Evolutionary conservation across 2,888 invertebrate species (phyloP), one percentile per base, ranked within the genome.

Genomic region (Limnephilus auricula): DNA sequence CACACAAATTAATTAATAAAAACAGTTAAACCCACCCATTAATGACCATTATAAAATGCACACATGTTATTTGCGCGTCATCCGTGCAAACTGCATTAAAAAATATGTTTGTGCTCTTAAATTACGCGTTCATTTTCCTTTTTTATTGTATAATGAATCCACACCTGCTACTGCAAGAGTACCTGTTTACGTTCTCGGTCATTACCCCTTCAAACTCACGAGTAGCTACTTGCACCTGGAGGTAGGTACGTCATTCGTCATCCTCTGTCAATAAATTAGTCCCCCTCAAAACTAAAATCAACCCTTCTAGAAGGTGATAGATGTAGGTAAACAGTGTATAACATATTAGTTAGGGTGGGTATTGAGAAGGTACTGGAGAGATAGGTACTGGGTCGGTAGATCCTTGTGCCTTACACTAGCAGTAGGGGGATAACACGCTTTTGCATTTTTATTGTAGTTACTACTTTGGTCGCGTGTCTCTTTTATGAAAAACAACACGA

Each of bases 231-330:
- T 65, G 65, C 65, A 65, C 65, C 9, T n/a, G 65, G 0, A 65
- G 65, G 65, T 65, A 65, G 9, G 65, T 45, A 45, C 15, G 13
- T n/a, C 65, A 65, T 65, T 25, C n/a, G 65, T 65, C 65, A 65
- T 65, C 65, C 65, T 65, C 65, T 65, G 65, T 65, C 65, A 65
- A 65, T 65, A 65, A 65, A 65, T 65, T 50, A n/a, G 65, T n/a
- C 65, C 65, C 65, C 65, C 25, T 25, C 6, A 65, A 65, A 65
- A 65, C 25, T 45, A 45, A 45, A 2, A 15, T 15, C 65, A 65
- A 65, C 65, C 65, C 65, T 25, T 65, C 25, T n/a, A n/a, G n/a
- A 9, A 65, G 65, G 25, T 65, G n/a, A 65, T 25, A 50, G 18
- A 50, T 50, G 50, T 50, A 65, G 65, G 25, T n/a, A 65, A 65